Percentiles rank a stretch among this genome's conserved stretches.
Evolutionary conservation across 2,113 vertebrate genomes (phyloP).

Genomic region (Cochlearius cochlearius): DNA sequence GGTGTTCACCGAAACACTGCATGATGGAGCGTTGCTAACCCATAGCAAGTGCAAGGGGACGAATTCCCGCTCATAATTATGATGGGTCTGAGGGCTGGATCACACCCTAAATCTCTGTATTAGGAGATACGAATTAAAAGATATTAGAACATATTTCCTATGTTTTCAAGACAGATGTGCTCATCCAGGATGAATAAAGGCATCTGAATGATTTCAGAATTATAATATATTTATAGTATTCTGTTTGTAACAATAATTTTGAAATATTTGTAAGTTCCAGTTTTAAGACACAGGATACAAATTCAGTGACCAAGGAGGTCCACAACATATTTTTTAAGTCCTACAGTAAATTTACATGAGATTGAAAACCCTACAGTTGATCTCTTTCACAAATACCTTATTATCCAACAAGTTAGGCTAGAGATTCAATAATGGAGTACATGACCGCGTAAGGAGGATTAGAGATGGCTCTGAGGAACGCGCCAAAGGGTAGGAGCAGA

Average conservation of each 20-base stretch:
- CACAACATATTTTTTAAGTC: neutral
- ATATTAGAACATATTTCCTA: neutral
- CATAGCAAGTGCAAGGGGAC: neutral
- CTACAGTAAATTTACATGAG: neutral
- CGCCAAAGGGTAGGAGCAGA: neutral
- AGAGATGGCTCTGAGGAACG: neutral
- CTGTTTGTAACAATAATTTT: neutral
- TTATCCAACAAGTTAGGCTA: neutral
- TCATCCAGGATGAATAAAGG: neutral
- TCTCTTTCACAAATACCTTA: neutral
- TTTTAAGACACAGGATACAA: neutral
- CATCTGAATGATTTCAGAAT: neutral
- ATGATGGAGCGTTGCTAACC: neutral
- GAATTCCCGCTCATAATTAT: neutral
- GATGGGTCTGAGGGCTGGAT: neutral
- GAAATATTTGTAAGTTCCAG: neutral
- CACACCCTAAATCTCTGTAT: neutral
- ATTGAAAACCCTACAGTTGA: neutral
- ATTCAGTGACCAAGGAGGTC: neutral
- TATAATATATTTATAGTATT: neutral
- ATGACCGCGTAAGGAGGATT: neutral
- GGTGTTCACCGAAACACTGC: neutral
- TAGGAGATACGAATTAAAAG: neutral
- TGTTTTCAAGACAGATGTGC: neutral
- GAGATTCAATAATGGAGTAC: neutral